A percentile compares a stretch with the other conserved stretches of the same genome.
Conservation (phyloP, 2,888 invertebrate species). For the Ryuthela nishihirai region DNA sequence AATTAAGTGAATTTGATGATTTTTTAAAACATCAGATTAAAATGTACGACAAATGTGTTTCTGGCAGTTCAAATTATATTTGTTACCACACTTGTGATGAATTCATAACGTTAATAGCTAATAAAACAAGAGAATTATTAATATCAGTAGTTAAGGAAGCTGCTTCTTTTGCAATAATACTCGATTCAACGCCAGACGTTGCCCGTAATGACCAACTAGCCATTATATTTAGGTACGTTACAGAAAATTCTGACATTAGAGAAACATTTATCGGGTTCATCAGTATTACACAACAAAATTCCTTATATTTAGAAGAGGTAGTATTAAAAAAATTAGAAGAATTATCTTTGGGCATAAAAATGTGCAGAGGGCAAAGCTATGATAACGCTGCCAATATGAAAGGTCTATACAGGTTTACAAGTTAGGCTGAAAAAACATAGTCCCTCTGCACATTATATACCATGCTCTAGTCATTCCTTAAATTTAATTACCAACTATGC, state of each 20-base stretch:
- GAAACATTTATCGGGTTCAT: slow-evolving; percentile 9
- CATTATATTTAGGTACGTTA: neutral
- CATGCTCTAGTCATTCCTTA: slow-evolving; percentile 1
- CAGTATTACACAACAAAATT: neutral
- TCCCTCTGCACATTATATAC: neutral
- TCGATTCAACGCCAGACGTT: slow-evolving; percentile 1
- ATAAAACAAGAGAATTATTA: neutral
- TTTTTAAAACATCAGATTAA: too few relatives aligned
- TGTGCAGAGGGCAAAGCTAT: neutral
- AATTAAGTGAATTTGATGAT: too few relatives aligned
- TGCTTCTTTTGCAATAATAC: neutral
- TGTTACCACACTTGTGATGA: slow-evolving; percentile 1
- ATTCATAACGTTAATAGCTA: neutral
- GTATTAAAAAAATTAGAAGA: neutral
- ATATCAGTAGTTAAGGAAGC: slow-evolving; percentile 1
- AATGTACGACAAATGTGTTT: neutral
- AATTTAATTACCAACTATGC: slow-evolving; percentile 3
- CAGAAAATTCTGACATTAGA: neutral
- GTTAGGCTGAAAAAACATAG: slow-evolving; percentile 1
- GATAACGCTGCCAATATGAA: slow-evolving; percentile 1
- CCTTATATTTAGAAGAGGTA: slow-evolving; percentile 3
- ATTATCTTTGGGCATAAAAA: slow-evolving; percentile 1
- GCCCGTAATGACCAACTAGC: neutral
- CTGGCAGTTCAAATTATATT: slow-evolving; percentile 3
- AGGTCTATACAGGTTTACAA: slow-evolving; percentile 3